Evolutionary conservation across 2,888 invertebrate species (phyloP), one percentile per base, ranked within the genome.

Genomic region (Julus scandinavius): DNA sequence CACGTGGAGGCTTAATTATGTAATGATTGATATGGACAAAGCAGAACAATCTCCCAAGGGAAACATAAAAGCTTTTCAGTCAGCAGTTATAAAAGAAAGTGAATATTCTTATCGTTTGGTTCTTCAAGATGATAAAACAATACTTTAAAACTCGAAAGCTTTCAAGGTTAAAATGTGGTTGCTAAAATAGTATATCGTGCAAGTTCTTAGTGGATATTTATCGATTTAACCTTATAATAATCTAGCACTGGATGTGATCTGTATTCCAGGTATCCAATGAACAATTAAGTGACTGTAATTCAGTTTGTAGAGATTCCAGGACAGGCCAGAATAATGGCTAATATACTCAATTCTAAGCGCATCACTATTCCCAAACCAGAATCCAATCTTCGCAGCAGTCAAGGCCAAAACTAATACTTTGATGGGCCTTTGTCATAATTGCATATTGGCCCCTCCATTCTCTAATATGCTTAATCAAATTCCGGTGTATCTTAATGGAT

Each of bases 401-500:
- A 13, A 54, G 15, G 15, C 15, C 38, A 80, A 40, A 80, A 38
- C 38, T 38, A 2, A 38, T 80, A 80, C 38, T 80, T 38, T 80
- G 15, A 38, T 80, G 13, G 80, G 38, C 38, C 38, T 38, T 80
- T 38, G 38, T 80, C 80, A 38, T 80, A 38, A 80, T 72, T 72
- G 29, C 80, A 80, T 80, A 80, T 80, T 80, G 38, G 80, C 29
- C 38, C 38, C 80, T 80, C 11, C 29, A 72, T 80, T 80, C 80
- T 29, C 80, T 80, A 29, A 80, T 80, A 13, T 80, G 5, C 80
- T 80, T 80, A 80, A 80, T 80, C 80, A 80, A 80, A 80, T 80
- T 38, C 38, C 38, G 38, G 80, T 80, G 38, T 80, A 13, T 38
- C 80, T 80, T 80, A 80, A 80, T 80, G 80, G 80, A 3, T 38